Conservation (phyloP, 2,797 vertebrate genomes). For the Emys orbicularis region DNA sequence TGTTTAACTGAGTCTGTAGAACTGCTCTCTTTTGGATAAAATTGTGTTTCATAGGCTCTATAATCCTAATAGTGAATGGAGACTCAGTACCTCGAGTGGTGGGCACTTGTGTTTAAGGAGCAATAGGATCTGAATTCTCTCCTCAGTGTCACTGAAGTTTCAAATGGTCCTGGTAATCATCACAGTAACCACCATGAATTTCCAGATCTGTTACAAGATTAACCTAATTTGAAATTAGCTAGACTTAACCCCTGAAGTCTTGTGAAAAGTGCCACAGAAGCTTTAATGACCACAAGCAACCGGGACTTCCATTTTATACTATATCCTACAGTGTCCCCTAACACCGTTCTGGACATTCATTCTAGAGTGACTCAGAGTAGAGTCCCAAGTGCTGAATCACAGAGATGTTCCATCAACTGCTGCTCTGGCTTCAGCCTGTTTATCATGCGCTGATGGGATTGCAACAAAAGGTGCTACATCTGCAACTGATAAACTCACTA, state of each 20-base stretch:
- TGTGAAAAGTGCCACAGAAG: not conserved
- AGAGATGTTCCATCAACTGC: not conserved
- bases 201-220: not conserved
- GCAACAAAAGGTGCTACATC: not conserved
- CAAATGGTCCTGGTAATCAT: not conserved
- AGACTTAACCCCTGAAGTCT: not conserved
- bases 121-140: not conserved
- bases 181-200: not conserved
- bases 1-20: not conserved
- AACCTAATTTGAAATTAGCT: not conserved
- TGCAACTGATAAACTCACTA: constrained; percentile 44
- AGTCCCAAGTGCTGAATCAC: not conserved
- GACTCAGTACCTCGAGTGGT: not conserved
- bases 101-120: not conserved
- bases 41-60: not conserved
- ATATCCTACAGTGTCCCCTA: not conserved
- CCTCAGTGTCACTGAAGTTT: not conserved
- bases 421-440: not conserved
- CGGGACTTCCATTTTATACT: not conserved
- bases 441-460: not conserved
- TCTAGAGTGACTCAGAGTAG: not conserved
- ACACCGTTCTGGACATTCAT: not conserved
- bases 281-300: not conserved
- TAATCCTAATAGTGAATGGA: not conserved
- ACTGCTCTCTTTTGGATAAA: not conserved